Evolutionary conservation across 2,797 vertebrate genomes (phyloP).

Genomic region (Meriones psammophilus): DNA sequence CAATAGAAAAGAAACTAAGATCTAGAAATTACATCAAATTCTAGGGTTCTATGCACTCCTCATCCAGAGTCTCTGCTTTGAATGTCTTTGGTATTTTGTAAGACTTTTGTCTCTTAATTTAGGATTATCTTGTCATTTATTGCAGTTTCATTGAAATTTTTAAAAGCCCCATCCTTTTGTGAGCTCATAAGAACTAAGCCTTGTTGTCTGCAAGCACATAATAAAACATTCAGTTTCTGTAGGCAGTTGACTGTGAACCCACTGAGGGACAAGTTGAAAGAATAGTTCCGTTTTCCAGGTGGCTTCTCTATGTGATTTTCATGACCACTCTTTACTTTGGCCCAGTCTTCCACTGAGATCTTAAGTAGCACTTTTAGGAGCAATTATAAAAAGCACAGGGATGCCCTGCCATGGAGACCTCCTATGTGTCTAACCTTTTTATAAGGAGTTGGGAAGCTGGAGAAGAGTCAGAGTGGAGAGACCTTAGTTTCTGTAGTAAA

Average conservation of each 20-base stretch:
- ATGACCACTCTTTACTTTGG: background rate
- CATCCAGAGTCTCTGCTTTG: background rate
- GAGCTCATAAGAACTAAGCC: background rate
- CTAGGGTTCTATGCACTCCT: background rate
- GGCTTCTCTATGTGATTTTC: background rate
- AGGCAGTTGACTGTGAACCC: background rate
- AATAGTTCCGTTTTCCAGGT: background rate
- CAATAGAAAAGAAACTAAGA: background rate
- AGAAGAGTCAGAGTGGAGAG: background rate
- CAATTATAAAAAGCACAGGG: background rate
- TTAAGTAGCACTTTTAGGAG: background rate
- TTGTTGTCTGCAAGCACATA: background rate
- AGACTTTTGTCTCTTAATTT: background rate
- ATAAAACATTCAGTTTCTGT: slow-evolving; percentile 14
- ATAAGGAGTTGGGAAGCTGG: background rate
- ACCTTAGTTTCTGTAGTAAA: background rate
- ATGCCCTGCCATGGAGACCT: background rate
- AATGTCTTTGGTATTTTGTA: background rate
- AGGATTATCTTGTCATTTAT: slow-evolving; percentile 40
- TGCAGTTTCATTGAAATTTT: slow-evolving; percentile 9
- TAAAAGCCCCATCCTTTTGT: background rate
- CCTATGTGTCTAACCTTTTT: background rate
- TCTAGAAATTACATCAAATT: slow-evolving; percentile 5
- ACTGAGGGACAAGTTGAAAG: background rate
- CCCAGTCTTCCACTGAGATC: background rate